Percentiles rank a stretch among this genome's conserved stretches.
phyloP scores from a whole-genome alignment of 1,140 invertebrate species.

The Lepidurus couesii region DNA sequence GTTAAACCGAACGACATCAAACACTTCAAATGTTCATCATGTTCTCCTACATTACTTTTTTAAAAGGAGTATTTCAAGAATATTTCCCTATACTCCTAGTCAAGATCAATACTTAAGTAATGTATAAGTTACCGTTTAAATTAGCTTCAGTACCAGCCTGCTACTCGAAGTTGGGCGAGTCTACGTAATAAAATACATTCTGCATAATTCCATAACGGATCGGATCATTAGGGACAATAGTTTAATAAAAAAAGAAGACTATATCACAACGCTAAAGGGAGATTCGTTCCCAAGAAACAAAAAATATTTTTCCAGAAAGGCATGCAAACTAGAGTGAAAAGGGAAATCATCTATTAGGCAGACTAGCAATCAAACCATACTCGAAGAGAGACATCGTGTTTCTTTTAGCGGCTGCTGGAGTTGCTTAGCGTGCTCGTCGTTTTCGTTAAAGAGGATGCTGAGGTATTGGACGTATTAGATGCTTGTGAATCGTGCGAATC shows the following conservation, averaged over 20 bases:
- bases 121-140: not conserved
- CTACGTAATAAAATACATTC: not conserved
- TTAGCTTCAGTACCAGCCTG: constrained; percentile 14
- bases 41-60: not conserved
- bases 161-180: not conserved
- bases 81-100: not conserved
- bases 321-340: constrained; percentile 19
- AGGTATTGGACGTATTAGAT: constrained; percentile 30
- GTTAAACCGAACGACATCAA: not conserved
- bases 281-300: not conserved
- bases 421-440: constrained; percentile 18
- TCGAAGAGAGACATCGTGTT: constrained; percentile 35
- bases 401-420: not conserved
- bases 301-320: not conserved
- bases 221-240: not conserved
- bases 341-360: constrained; percentile 34
- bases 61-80: not conserved
- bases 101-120: not conserved
- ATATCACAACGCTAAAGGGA: constrained; percentile 4
- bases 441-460: constrained; percentile 29
- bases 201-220: not conserved
- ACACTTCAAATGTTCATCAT: not conserved
- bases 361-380: constrained; percentile 34
- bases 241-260: not conserved
- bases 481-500: constrained; percentile 33